Conservation (phyloP, 2,888 invertebrate genomes). For the Oligia strigilis region DNA sequence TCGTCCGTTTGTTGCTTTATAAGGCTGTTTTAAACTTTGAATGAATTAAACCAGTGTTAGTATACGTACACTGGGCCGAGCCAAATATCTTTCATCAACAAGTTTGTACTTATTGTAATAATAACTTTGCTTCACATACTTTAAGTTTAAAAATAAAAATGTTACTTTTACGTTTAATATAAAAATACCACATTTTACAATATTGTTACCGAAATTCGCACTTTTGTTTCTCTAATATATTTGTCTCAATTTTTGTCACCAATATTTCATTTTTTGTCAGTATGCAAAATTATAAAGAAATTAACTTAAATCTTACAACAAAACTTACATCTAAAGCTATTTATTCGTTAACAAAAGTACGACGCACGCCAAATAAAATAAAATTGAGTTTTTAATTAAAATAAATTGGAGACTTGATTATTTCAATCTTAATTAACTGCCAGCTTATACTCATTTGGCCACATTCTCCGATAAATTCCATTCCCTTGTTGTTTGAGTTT, state of each 20-base stretch:
- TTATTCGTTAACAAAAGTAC: slow-evolving; percentile 75
- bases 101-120: slow-evolving; percentile 87
- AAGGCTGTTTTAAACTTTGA: slow-evolving; percentile 76
- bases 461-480: slow-evolving; percentile 44
- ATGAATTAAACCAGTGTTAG: slow-evolving; percentile 79
- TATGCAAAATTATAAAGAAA: slow-evolving; percentile 70
- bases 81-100: slow-evolving; percentile 80
- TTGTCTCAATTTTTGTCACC: slow-evolving; percentile 76
- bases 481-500: slow-evolving; percentile 45
- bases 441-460: slow-evolving; percentile 63
- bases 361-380: slow-evolving; percentile 70
- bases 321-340: slow-evolving; percentile 71
- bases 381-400: slow-evolving; percentile 56
- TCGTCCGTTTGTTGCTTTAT: slow-evolving; percentile 39
- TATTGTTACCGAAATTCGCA: slow-evolving; percentile 84
- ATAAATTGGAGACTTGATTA: slow-evolving; percentile 55
- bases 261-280: slow-evolving; percentile 71
- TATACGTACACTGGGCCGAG: slow-evolving; percentile 83
- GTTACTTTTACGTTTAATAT: slow-evolving; percentile 80
- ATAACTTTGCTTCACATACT: slow-evolving; percentile 79
- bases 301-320: slow-evolving; percentile 69
- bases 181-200: slow-evolving; percentile 87
- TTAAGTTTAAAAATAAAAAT: slow-evolving; percentile 79
- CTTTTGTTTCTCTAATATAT: slow-evolving; percentile 78
- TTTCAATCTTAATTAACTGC: slow-evolving; percentile 56